phyloP scores from a whole-genome alignment of 2,113 vertebrate genomes.

The Edolisoma coerulescens region DNA sequence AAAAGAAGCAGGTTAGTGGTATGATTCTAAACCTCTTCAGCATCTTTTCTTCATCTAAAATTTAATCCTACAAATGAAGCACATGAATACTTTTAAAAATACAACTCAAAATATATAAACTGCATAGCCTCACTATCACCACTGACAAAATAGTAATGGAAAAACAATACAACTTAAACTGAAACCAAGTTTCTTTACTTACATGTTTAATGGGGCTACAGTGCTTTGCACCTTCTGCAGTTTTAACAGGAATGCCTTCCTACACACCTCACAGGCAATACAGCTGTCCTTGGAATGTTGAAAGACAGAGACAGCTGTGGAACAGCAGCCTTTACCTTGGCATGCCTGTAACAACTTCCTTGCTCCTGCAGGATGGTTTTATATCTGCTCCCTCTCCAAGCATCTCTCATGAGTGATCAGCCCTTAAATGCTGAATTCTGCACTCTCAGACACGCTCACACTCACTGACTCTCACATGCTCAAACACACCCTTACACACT shows the following conservation, averaged over 20 bases:
- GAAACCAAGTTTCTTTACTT: neutral
- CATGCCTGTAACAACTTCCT: neutral
- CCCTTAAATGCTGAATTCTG: neutral
- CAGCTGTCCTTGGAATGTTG: neutral
- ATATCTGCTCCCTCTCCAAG: neutral
- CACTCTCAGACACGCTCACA: neutral
- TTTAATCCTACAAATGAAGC: neutral
- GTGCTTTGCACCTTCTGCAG: neutral
- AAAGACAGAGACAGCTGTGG: neutral
- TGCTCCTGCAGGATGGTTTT: neutral
- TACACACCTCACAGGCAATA: neutral
- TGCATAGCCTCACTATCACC: neutral
- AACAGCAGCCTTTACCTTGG: neutral
- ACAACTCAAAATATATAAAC: neutral
- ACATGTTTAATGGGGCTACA: neutral
- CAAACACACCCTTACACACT: neutral
- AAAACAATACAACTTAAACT: neutral
- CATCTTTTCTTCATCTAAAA: neutral
- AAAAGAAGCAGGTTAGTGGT: neutral
- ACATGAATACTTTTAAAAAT: neutral
- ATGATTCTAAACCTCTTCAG: neutral
- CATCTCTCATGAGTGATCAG: neutral
- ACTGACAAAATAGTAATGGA: neutral
- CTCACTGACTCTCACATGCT: too few species aligned
- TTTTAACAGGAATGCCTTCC: neutral